Evolutionary conservation across 2,113 vertebrate species (phyloP), one percentile per base, ranked within the genome.

Genomic region (Sylvietta virens): DNA sequence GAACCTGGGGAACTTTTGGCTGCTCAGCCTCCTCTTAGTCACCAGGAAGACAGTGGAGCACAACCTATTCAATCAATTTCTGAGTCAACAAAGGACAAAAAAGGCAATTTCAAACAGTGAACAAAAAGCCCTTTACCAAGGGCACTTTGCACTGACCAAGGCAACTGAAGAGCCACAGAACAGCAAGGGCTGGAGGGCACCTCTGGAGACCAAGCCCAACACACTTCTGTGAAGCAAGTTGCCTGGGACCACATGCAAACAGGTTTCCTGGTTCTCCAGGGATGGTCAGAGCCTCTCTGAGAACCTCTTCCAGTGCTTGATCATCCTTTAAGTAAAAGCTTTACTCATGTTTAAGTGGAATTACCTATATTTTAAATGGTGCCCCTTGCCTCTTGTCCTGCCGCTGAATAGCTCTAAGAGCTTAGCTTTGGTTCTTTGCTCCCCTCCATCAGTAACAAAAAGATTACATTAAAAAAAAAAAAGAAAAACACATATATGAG

Each of bases 211-310:
- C 50, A 27, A 37, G 6, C 31, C 27, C 70, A 76, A 60, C 35
- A 61, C 7, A 6, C 15, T 42, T 16, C 15, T 44, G 3, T 24
- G 44, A 27, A 90, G 28, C 6, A 53, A 12, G 6, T 33, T 67
- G 13, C 31, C 27, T 21, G 44, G 17, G 11, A 35, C 15, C 15
- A 44, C 0, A 0, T 28, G n/a, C 42, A 78, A 17, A 28, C 27
- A 53, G 48, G 27, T 39, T 64, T 78, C 35, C 21, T 28, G 13
- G 13, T 14, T 24, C 65, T 72, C 37, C n/a, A 37, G 17, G 30
- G 10, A 24, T 42, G 15, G 31, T 62, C 21, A 69, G 2, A 4
- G 6, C 39, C 15, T 40, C 35, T 48, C 44, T 27, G 45, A 53
- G 7, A 66, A 22, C 20, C 20, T 47, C 20, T 53, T 60, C 27